Percentiles rank a stretch among this genome's conserved stretches.
Evolutionary conservation across 23 tunicate genomes (phyloP).

Genomic region (Ascidia mentula): DNA sequence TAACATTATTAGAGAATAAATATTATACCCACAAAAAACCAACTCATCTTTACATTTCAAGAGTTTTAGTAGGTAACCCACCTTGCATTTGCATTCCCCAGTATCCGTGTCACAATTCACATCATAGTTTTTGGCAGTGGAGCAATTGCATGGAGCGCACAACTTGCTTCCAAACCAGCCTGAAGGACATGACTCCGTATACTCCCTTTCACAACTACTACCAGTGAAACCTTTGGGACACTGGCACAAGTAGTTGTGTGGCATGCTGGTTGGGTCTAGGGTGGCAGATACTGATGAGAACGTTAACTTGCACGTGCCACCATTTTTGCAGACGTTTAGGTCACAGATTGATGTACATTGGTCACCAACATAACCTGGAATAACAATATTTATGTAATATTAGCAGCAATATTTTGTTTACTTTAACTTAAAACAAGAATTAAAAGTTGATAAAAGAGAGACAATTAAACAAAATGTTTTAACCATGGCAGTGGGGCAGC

Average conservation of each 20-base stretch:
- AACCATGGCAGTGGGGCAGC: no score
- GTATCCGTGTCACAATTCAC: slow-evolving; percentile 32
- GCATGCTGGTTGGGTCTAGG: no score
- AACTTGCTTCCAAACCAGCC: slow-evolving; percentile 76
- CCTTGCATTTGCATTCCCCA: slow-evolving; percentile 78
- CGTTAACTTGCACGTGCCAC: slow-evolving; percentile 32
- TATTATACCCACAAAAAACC: no score
- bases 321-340: slow-evolving; percentile 43
- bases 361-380: slow-evolving; percentile 75
- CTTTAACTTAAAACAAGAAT: no score
- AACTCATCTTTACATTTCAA: no score
- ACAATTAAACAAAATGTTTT: no score
- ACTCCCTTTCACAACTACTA: slow-evolving; percentile 27
- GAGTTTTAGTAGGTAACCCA: no score
- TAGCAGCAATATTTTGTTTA: no score
- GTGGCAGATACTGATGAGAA: slow-evolving; percentile 16
- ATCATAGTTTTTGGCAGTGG: slow-evolving; percentile 56
- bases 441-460: no score
- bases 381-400: no score
- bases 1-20: no score
- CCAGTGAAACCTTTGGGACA: slow-evolving; percentile 57
- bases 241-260: slow-evolving; percentile 68
- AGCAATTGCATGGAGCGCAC: slow-evolving; percentile 88
- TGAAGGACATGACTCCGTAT: slow-evolving; percentile 45
- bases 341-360: slow-evolving; percentile 45